Evolutionary conservation across 1,140 invertebrate species (phyloP).

Genomic region (Drosophila lini): DNA sequence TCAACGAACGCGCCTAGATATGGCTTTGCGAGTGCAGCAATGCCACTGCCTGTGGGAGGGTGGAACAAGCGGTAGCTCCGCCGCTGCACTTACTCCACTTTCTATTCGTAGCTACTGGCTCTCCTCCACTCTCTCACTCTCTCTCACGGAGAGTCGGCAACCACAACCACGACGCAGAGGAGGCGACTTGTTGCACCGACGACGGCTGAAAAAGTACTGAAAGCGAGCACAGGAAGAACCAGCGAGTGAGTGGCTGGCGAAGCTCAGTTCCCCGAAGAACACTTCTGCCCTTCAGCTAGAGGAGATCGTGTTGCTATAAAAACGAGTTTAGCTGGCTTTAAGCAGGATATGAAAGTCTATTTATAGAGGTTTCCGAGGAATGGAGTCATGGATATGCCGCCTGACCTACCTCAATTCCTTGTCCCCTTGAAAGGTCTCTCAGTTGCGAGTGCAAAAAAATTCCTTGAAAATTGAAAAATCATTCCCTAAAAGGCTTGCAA

Average conservation of each 20-base stretch:
- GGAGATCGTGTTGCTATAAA: slow-evolving; percentile 4
- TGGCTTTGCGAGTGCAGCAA: slow-evolving; percentile 17
- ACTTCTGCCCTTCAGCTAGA: slow-evolving; percentile 33
- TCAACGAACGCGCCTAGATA: slow-evolving; percentile 42
- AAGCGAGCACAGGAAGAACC: slow-evolving; percentile 69
- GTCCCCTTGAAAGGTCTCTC: neutral
- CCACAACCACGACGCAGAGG: slow-evolving; percentile 16
- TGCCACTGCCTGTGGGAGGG: slow-evolving; percentile 2
- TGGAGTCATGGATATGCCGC: neutral
- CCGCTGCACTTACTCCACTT: slow-evolving; percentile 68
- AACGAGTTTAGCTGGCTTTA: slow-evolving; percentile 13
- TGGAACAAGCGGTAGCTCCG: slow-evolving; percentile 7
- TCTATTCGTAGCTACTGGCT: slow-evolving; percentile 46
- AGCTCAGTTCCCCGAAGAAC: slow-evolving; percentile 5
- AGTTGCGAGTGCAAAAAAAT: neutral
- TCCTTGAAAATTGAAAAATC: slow-evolving; percentile 13
- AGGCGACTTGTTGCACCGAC: slow-evolving; percentile 73
- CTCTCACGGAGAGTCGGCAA: slow-evolving; percentile 39
- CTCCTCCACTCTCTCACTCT: slow-evolving; percentile 23
- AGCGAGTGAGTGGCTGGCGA: slow-evolving; percentile 9
- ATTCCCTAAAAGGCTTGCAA: slow-evolving; percentile 10
- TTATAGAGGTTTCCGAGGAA: slow-evolving; percentile 1
- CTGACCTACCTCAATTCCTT: slow-evolving; percentile 15
- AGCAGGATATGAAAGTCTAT: slow-evolving; percentile 24
- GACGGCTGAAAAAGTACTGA: slow-evolving; percentile 61